Evolutionary conservation across 2,888 invertebrate species (phyloP).

Genomic region (Drosophila dives): DNA sequence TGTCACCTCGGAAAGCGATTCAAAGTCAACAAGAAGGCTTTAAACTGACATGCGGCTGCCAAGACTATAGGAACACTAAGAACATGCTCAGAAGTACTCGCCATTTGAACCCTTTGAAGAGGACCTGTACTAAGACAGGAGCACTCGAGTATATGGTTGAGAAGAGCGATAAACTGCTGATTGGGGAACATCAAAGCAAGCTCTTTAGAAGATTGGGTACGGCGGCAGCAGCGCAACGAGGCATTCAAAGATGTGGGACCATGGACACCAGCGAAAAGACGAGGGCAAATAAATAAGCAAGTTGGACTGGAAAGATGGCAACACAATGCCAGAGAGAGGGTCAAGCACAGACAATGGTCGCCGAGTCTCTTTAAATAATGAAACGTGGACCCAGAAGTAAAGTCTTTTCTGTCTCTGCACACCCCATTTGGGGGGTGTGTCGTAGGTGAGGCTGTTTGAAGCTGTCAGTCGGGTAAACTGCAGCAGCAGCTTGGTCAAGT

Average conservation of each 20-base stretch:
- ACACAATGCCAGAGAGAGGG: conserved; percentile 30
- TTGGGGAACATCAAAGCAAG: conserved; percentile 71
- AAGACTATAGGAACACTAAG: conserved; percentile 20
- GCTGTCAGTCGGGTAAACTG: conserved; percentile 53
- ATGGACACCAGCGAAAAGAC: conserved; percentile 38
- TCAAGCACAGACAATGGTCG: conserved; percentile 69
- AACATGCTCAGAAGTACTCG: conserved; percentile 9
- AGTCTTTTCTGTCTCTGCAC: conserved; percentile 1
- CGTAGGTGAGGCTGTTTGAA: conserved; percentile 44
- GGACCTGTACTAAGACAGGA: conserved; percentile 1
- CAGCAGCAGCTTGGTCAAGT: conserved; percentile 75
- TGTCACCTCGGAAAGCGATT: conserved; percentile 11
- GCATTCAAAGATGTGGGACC: conserved; percentile 15
- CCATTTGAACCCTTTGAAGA: conserved; percentile 6
- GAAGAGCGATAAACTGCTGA: conserved; percentile 67
- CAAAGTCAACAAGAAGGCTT: conserved; percentile 9
- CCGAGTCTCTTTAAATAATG: conserved; percentile 68
- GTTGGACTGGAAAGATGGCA: conserved; percentile 3
- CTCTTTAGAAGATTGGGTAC: conserved; percentile 53
- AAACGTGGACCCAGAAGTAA: conserved; percentile 59
- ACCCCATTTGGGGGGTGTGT: conserved; percentile 5
- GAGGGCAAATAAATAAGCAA: conserved; percentile 44
- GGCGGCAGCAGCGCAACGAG: conserved; percentile 38
- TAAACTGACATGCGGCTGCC: conserved; percentile 6
- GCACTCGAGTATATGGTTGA: conserved; percentile 26